A percentile compares a stretch with the other conserved stretches of the same genome.
Conservation (phyloP, 2,888 invertebrate species). For the Drosophila recens region DNA sequence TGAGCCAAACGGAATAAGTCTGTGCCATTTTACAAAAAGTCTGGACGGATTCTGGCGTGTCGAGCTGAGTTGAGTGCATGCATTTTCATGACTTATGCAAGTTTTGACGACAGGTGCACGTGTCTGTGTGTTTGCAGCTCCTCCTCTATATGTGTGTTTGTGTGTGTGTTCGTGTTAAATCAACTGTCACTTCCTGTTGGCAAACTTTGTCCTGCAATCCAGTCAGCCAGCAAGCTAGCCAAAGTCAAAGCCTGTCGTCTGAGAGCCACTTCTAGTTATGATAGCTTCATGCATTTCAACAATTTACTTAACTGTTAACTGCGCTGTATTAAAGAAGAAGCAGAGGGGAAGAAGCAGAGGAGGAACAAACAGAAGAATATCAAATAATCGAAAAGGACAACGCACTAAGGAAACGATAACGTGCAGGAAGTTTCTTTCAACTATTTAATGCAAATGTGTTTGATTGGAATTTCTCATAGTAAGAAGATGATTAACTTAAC, state of each 20-base stretch:
- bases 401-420: conserved; percentile 17
- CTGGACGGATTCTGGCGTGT: conserved; percentile 30
- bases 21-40: conserved; percentile 32
- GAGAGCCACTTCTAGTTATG: conserved; percentile 62
- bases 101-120: conserved; percentile 76
- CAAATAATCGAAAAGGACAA: neutral
- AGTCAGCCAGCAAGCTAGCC: conserved; percentile 3
- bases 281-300: conserved; percentile 68
- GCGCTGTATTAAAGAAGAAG: conserved; percentile 11
- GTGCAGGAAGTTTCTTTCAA: conserved; percentile 13
- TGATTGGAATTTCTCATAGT: neutral
- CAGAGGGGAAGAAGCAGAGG: neutral
- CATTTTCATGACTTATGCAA: conserved; percentile 77
- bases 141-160: conserved; percentile 8
- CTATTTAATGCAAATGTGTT: conserved; percentile 1
- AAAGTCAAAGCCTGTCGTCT: conserved; percentile 38
- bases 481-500: neutral
- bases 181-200: conserved; percentile 77
- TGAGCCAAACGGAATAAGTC: conserved; percentile 21
- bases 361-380: neutral
- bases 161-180: conserved; percentile 66
- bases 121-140: conserved; percentile 33
- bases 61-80: conserved; percentile 46
- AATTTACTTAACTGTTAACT: conserved; percentile 65
- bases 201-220: conserved; percentile 69